Percentiles rank a stretch among this genome's conserved stretches.
These are phyloP conservation scores for Athetis lepigone DNA, from an alignment of 2,888 invertebrate genomes.

Conservation along the genomic window DNA sequence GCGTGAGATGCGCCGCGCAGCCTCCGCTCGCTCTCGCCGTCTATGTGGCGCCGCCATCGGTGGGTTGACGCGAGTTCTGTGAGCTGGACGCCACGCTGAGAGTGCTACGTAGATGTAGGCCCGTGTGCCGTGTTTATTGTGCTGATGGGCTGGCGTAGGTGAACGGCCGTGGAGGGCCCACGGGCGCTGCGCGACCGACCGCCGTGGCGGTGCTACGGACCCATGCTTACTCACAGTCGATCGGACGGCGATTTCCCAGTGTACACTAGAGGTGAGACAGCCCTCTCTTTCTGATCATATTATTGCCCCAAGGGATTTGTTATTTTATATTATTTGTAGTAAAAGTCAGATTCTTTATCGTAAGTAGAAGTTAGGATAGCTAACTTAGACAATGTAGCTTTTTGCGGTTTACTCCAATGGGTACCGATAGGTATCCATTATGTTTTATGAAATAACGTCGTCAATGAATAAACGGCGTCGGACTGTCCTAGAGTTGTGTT, in stretches of 20 bases:
- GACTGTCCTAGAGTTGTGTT: conserved; percentile 46
- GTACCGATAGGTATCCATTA: conserved; percentile 27
- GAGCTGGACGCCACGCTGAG: conserved; percentile 77
- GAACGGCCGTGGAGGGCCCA: conserved; percentile 89
- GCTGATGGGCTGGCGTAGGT: conserved; percentile 84
- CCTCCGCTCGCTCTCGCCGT: conserved; percentile 79
- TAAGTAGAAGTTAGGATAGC: conserved; percentile 7
- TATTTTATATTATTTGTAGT: conserved; percentile 72
- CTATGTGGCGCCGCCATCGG: conserved; percentile 85
- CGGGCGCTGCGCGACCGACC: conserved; percentile 87
- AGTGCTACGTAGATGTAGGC: conserved; percentile 73
- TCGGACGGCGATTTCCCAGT: conserved; percentile 96
- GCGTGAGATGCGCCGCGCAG: conserved; percentile 87
- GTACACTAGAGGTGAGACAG: conserved; percentile 93
- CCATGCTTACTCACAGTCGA: conserved; percentile 96
- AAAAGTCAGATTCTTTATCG: conserved; percentile 14
- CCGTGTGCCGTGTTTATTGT: conserved; percentile 78
- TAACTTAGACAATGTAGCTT: conserved; percentile 11
- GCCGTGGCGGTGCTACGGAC: conserved; percentile 92
- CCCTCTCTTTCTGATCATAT: conserved; percentile 54
- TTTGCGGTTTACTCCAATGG: conserved; percentile 17
- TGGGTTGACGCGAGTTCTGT: conserved; percentile 78
- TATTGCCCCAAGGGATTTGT: conserved; percentile 64
- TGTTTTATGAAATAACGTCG: conserved; percentile 37
- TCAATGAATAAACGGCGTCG: conserved; percentile 44